A percentile compares a stretch with the other conserved stretches of the same genome.
Evolutionary conservation across 2,113 vertebrate species (phyloP).

Genomic region (Sciurus niger): DNA sequence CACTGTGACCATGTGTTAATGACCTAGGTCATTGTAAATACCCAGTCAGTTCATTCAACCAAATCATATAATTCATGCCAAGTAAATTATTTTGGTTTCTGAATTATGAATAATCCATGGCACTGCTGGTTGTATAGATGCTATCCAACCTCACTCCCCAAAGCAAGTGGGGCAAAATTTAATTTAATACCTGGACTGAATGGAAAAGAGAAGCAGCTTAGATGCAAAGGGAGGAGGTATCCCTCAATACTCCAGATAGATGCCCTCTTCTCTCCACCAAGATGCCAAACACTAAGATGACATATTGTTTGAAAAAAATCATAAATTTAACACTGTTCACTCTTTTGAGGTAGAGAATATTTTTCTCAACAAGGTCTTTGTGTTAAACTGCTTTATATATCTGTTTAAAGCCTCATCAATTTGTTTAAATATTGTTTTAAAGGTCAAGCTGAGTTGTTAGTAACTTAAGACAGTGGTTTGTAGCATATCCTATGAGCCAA

Average conservation of each 20-base stretch:
- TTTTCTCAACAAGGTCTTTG: slow-evolving; percentile 42
- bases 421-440: slow-evolving; percentile 43
- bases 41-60: background rate
- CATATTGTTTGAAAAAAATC: background rate
- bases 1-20: background rate
- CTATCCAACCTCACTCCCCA: background rate
- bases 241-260: background rate
- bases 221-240: background rate
- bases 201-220: background rate
- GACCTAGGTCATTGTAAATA: background rate
- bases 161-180: background rate
- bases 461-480: background rate
- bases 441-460: slow-evolving; percentile 29
- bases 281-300: background rate
- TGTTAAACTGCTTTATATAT: background rate
- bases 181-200: background rate
- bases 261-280: background rate
- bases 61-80: background rate
- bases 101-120: background rate
- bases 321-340: background rate
- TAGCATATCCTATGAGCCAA: background rate
- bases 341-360: background rate
- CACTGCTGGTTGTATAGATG: background rate
- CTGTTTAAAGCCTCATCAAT: slow-evolving; percentile 36
- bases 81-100: background rate